Base-by-base conservation (phyloP, 1,140 invertebrate species). In the Theocolax elegans region DNA sequence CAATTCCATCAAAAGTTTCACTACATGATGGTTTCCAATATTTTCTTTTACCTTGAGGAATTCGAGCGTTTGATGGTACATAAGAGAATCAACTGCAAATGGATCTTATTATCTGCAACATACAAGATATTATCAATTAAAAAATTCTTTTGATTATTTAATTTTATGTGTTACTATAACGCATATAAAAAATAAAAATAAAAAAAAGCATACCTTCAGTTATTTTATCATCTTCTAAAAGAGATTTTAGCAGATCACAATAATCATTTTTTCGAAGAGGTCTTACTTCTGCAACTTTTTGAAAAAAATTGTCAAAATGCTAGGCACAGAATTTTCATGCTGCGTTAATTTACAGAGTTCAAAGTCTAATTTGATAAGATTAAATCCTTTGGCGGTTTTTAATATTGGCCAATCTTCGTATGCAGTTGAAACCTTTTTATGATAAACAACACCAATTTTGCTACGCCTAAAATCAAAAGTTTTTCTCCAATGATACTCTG, bases 1-100 rank as follows among this genome's bases (percentile, higher is more conserved):
- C 56, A 38, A 72, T 58, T n/a, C 65, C 59, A 25, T 72, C 49
- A 38, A 17, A 21, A 19, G 53, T 67, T 40, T 72, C 59, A 9
- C 2, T 27, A 7, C 40, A 62, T 2, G 59, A 42, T 17, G 51
- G 65, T 42, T 72, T 72, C 65, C 71, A 72, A 23, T 63, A 46
- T 13, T 3, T 15, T 58, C 60, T 64, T 13, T 71, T 64, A 13
- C 19, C 25, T 40, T 13, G 46, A 8, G 40, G 59, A 23, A 64
- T 21, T 35, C 68, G 46, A 27, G 56, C 59, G 56, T 48, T 71
- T n/a, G 60, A 58, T 7, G 60, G 48, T 38, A 71, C 19, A n/a
- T n/a, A n/a, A n/a, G n/a, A n/a, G n/a, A n/a, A n/a, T n/a, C n/a
- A n/a, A n/a, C n/a, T n/a, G n/a, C n/a, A n/a, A n/a, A n/a, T n/a